phyloP scores from a whole-genome alignment of 2,113 vertebrate species.

The Oncorhynchus tshawytscha region DNA sequence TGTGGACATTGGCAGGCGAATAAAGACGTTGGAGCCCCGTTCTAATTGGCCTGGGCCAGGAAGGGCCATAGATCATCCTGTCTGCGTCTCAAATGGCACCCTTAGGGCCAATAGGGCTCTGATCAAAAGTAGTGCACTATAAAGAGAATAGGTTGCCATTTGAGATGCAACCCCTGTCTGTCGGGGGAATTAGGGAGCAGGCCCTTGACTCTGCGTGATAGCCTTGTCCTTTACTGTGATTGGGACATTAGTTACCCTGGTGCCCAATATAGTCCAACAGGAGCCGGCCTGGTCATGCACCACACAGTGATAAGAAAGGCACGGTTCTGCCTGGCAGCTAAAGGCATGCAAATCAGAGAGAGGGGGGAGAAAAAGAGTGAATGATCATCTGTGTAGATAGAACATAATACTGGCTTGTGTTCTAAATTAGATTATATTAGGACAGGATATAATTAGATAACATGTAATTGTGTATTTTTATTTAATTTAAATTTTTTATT shows the following conservation, averaged over 20 bases:
- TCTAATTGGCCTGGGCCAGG: slow-evolving; percentile 17
- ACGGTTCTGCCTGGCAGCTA: not conserved
- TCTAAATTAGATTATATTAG: too few species aligned
- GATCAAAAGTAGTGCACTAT: too few species aligned
- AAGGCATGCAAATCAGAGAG: not conserved
- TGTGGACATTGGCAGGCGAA: slow-evolving; percentile 30
- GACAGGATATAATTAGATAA: too few species aligned
- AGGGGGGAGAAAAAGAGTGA: not conserved
- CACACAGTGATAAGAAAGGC: not conserved
- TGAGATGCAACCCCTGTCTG: too few species aligned
- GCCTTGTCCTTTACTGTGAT: slow-evolving; percentile 11
- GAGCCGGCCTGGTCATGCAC: not conserved
- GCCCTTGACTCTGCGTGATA: slow-evolving; percentile 8
- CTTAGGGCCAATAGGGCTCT: too few species aligned
- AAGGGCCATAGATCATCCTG: slow-evolving; percentile 30
- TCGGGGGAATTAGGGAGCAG: slow-evolving; percentile 14
- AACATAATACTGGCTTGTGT: not conserved
- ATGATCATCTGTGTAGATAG: not conserved
- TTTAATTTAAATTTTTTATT: too few species aligned
- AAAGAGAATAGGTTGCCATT: too few species aligned
- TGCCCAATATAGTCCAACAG: slow-evolving; percentile 2
- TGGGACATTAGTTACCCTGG: not conserved
- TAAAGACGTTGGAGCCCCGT: slow-evolving; percentile 13
- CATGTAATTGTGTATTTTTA: too few species aligned
- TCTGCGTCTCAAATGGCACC: not conserved